Conservation (phyloP, 2,797 vertebrate genomes). For the Melopsittacus undulatus region DNA sequence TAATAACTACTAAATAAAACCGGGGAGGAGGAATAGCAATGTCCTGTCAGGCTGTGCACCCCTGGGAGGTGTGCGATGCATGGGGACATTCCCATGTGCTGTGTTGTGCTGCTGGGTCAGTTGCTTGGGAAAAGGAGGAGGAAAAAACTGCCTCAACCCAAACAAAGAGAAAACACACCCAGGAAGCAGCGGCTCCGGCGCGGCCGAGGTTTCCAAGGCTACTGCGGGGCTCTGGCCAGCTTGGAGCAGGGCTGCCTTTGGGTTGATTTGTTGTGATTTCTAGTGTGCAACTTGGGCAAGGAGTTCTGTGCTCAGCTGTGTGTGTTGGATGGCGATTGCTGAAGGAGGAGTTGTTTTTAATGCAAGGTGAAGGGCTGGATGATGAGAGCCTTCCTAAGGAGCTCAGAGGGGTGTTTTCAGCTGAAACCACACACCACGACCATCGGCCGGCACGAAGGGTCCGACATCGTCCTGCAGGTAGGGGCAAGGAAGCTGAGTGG, state of each 20-base stretch:
- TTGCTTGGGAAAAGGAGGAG: neutral
- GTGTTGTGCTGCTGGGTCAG: neutral
- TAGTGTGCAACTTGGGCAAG: accelerated
- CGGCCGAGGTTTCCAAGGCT: neutral
- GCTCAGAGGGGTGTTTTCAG: slow-evolving; percentile 71
- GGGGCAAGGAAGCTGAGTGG: neutral
- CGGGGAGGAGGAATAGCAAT: neutral
- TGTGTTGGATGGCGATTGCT: neutral
- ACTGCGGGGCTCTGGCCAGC: neutral
- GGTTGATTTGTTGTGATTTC: neutral
- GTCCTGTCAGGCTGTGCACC: neutral
- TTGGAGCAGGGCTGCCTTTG: accelerated
- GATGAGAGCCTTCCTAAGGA: slow-evolving; percentile 79
- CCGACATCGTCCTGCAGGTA: slow-evolving; percentile 82
- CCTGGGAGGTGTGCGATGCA: accelerated
- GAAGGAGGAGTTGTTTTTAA: neutral
- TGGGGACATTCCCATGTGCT: accelerated
- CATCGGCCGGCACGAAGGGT: slow-evolving; percentile 73
- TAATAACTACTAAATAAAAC: neutral
- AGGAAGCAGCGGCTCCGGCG: accelerated
- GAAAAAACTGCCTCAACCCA: neutral
- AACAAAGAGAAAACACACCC: neutral
- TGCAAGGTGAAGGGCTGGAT: neutral
- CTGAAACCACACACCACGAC: slow-evolving; percentile 71
- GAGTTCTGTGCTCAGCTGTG: accelerated